Percentiles rank a stretch among this genome's conserved stretches.
phyloP scores from a whole-genome alignment of 2,888 invertebrate genomes.

The Aricia artaxerxes region DNA sequence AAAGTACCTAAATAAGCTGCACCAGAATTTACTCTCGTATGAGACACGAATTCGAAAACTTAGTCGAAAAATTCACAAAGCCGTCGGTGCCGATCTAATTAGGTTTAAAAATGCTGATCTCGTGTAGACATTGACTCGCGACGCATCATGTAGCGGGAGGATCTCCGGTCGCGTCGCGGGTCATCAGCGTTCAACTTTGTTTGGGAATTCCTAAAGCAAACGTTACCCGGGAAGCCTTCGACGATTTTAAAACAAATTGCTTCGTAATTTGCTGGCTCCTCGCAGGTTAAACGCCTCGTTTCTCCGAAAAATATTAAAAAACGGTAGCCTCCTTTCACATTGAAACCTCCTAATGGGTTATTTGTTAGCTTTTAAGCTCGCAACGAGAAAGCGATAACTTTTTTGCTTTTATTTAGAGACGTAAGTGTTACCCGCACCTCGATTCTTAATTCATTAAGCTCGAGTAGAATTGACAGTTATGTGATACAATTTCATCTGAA shows the following conservation, averaged over 20 bases:
- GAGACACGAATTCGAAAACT: slow-evolving; percentile 8
- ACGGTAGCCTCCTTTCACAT: slow-evolving; percentile 12
- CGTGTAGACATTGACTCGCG: slow-evolving; percentile 27
- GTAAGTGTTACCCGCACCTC: neutral
- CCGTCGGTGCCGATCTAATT: slow-evolving; percentile 2
- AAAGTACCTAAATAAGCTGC: slow-evolving; percentile 8
- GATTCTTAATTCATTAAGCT: slow-evolving; percentile 22
- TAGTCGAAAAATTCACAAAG: neutral
- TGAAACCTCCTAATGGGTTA: neutral
- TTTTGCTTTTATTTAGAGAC: neutral
- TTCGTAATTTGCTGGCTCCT: slow-evolving; percentile 11
- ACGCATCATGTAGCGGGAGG: slow-evolving; percentile 13
- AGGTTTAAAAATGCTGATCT: slow-evolving; percentile 28
- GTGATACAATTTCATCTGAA: slow-evolving; percentile 18
- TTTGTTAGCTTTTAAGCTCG: neutral
- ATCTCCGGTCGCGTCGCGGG: neutral
- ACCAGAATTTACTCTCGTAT: neutral
- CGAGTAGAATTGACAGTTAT: slow-evolving; percentile 11
- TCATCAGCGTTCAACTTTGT: slow-evolving; percentile 20
- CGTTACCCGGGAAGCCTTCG: slow-evolving; percentile 11
- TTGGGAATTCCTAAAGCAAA: slow-evolving; percentile 26
- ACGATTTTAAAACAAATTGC: slow-evolving; percentile 9
- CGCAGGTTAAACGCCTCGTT: neutral
- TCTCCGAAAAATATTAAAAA: neutral
- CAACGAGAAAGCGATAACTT: neutral